These are phyloP conservation scores for Nymphicus hollandicus DNA, from an alignment of 2,113 vertebrate species.

Conservation along the genomic window DNA sequence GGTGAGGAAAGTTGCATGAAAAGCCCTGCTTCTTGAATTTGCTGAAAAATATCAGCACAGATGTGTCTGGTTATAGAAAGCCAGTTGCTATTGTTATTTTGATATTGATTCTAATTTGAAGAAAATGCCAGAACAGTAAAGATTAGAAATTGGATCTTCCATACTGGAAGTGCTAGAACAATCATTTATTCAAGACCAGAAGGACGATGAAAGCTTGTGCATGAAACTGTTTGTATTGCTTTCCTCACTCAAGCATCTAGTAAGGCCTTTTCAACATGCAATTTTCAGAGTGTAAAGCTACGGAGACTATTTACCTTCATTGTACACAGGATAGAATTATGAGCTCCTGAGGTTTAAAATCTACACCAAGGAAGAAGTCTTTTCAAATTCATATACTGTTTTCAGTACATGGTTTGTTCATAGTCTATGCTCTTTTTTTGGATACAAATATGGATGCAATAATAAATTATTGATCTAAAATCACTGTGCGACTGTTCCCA, in stretches of 20 bases:
- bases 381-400: background rate
- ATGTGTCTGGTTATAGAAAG: background rate
- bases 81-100: background rate
- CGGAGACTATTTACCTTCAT: background rate
- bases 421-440: background rate
- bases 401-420: background rate
- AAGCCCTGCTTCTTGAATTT: background rate
- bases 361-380: background rate
- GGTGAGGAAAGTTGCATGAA: background rate
- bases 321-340: background rate
- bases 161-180: background rate
- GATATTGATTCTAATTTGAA: background rate
- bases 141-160: background rate
- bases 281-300: background rate
- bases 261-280: background rate
- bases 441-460: conserved; percentile 61
- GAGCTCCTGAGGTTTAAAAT: background rate
- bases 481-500: conserved; percentile 75
- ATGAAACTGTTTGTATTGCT: background rate
- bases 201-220: background rate
- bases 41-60: background rate
- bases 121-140: background rate
- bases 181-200: background rate
- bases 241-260: background rate
- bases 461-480: conserved; percentile 81